Evolutionary conservation across 2,888 invertebrate genomes (phyloP).

Genomic region (Eupithecia subumbrata): DNA sequence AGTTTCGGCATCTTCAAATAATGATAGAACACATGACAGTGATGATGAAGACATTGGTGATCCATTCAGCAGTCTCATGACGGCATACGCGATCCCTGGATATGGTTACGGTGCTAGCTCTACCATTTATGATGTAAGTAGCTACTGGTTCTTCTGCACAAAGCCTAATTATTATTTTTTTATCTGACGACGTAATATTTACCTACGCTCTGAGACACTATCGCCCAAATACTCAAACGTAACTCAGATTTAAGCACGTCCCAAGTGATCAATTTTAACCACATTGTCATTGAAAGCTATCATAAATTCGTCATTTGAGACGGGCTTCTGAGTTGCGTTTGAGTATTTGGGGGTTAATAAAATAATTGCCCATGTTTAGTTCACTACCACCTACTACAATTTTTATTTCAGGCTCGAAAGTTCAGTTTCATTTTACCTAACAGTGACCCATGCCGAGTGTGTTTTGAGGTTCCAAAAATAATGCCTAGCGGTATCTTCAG

Average conservation of each 20-base stretch:
- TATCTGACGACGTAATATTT: background rate
- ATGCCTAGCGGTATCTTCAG: conserved; percentile 69
- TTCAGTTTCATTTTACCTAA: conserved; percentile 58
- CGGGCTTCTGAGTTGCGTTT: too few species aligned
- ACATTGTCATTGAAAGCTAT: too few species aligned
- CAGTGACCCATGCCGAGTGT: background rate
- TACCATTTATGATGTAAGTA: background rate
- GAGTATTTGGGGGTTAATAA: too few species aligned
- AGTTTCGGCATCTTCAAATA: background rate
- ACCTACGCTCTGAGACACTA: background rate
- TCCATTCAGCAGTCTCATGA: background rate
- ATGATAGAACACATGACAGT: background rate
- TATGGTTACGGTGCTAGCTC: background rate
- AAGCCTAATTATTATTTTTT: background rate
- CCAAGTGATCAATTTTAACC: too few species aligned
- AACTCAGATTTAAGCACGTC: too few species aligned
- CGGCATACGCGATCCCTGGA: background rate
- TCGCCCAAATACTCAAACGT: too few species aligned
- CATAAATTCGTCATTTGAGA: too few species aligned
- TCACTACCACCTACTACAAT: background rate
- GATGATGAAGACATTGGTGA: background rate
- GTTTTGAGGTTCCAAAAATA: conserved; percentile 54
- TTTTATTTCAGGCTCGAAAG: conserved; percentile 59
- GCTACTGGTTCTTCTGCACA: background rate
- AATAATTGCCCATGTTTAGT: background rate